A percentile compares a stretch with the other conserved stretches of the same genome.
phyloP scores from a whole-genome alignment of 1,140 invertebrate species.

The Drepana arcuata region DNA sequence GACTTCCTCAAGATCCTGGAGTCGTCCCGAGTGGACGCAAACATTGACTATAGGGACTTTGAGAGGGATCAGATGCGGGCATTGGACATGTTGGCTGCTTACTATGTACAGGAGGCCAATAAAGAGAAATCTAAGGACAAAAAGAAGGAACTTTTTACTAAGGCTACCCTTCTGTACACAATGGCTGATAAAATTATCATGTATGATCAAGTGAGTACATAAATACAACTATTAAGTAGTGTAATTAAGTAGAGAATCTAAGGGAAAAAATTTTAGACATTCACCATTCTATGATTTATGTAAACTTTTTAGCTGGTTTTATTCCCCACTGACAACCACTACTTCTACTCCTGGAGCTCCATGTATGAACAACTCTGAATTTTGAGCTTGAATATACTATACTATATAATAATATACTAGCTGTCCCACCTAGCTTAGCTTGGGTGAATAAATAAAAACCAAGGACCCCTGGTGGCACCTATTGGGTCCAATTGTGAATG shows the following conservation, averaged over 20 bases:
- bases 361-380: no score
- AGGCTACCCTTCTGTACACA: constrained; percentile 97
- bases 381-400: no score
- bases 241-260: not conserved
- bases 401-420: no score
- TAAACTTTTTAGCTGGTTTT: no score
- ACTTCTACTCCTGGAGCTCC: no score
- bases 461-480: constrained; percentile 1
- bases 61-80: constrained; percentile 98
- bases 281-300: no score
- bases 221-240: not conserved
- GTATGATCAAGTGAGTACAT: constrained; percentile 91
- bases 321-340: no score
- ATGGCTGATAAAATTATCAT: constrained; percentile 99
- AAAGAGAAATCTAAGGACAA: constrained; percentile 96
- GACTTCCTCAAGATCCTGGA: constrained; percentile 97
- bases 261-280: not conserved
- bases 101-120: constrained; percentile 97
- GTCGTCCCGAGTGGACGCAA: constrained; percentile 88
- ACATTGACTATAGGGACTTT: constrained; percentile 90
- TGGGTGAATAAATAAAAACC: no score
- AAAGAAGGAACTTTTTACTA: constrained; percentile 95
- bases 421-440: no score
- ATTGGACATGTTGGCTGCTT: constrained; percentile 96
- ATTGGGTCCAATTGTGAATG: no score